These are phyloP conservation scores for Salvelinus fontinalis DNA, from an alignment of 2,113 vertebrate genomes.

Conservation along the genomic window DNA sequence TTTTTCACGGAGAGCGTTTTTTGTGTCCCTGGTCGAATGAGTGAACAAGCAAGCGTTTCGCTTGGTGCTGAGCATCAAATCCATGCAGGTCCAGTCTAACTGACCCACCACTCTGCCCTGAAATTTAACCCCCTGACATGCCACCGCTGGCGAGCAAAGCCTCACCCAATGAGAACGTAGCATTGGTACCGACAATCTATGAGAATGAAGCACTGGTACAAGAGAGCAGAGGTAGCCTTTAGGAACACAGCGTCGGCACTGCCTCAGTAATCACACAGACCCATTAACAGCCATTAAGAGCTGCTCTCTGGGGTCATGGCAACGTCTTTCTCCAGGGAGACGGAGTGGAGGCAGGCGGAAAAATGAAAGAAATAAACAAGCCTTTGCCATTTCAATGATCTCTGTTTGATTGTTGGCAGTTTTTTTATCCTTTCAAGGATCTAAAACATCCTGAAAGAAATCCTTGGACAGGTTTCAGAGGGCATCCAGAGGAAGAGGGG, in stretches of 20 bases:
- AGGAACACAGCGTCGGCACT: neutral
- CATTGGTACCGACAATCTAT: neutral
- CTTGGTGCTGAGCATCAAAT: neutral
- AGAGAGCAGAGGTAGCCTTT: conserved; percentile 3
- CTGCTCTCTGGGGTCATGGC: neutral
- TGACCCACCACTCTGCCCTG: neutral
- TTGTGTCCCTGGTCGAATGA: neutral
- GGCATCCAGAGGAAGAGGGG: conserved; percentile 11
- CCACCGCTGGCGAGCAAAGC: neutral
- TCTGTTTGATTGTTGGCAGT: neutral
- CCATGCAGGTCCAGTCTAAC: conserved; percentile 7
- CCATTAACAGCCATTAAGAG: conserved; percentile 9
- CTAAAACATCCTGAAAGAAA: neutral
- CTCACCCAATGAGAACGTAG: conserved; percentile 1
- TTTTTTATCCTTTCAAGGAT: conserved; percentile 5
- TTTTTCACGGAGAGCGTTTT: neutral
- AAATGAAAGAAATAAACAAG: conserved; percentile 3
- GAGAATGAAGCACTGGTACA: neutral
- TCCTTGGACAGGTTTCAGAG: conserved; percentile 7
- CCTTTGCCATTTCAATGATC: neutral
- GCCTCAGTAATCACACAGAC: conserved; percentile 2
- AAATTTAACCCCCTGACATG: conserved; percentile 13
- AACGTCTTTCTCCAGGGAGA: neutral
- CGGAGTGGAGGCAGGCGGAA: neutral
- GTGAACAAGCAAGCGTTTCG: neutral